Conservation (phyloP, 2,113 vertebrate genomes). For the Hipposideros armiger region DNA sequence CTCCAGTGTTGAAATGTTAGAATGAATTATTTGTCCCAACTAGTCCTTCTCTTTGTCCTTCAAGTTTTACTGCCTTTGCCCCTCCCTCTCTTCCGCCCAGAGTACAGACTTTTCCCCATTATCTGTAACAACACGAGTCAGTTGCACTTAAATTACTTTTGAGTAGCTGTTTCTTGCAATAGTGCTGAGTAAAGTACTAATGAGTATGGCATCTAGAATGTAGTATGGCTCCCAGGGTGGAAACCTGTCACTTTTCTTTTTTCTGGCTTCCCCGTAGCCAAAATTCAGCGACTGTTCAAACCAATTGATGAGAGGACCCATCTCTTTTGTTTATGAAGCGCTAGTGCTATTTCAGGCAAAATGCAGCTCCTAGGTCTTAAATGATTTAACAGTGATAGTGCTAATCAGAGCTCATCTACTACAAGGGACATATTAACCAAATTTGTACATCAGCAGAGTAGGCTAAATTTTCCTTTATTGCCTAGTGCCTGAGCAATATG, state of each 20-base stretch:
- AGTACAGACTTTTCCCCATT: background rate
- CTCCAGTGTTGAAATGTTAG: constrained; percentile 38
- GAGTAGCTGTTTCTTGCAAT: constrained; percentile 44
- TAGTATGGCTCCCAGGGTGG: constrained; percentile 42
- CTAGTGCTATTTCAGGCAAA: constrained; percentile 50
- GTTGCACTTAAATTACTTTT: constrained; percentile 38
- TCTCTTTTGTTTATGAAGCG: constrained; percentile 56
- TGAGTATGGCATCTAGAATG: background rate
- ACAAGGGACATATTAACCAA: constrained; percentile 56
- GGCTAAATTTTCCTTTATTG: constrained; percentile 63
- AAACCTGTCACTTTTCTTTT: constrained; percentile 23
- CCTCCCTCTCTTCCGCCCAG: background rate
- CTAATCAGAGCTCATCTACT: constrained; percentile 53
- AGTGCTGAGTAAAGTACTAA: constrained; percentile 56
- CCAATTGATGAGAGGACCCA: background rate
- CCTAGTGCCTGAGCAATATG: constrained; percentile 27
- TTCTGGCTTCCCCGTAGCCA: background rate
- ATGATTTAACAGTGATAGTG: constrained; percentile 57
- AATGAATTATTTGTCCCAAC: background rate
- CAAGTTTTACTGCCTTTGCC: background rate
- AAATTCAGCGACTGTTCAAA: constrained; percentile 50
- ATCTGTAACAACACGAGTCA: background rate
- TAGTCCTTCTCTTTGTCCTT: constrained; percentile 54
- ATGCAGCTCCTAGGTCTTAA: constrained; percentile 32
- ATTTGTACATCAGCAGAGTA: constrained; percentile 44